Evolutionary conservation across 2,888 invertebrate species (phyloP), one percentile per base, ranked within the genome.

Genomic region (Lasioglossum villosulum): DNA sequence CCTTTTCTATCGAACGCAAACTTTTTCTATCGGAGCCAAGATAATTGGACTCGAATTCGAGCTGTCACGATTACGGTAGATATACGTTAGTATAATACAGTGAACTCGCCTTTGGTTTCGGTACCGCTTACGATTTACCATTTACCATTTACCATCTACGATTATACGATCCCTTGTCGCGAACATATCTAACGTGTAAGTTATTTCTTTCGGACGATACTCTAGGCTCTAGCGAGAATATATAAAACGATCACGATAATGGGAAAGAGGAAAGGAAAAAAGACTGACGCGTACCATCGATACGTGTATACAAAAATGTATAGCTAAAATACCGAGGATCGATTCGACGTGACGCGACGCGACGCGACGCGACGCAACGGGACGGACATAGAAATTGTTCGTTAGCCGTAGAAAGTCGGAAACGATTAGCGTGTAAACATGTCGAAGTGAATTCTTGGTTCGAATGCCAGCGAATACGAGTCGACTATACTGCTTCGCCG

Each of bases 1-100:
- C n/a, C 16, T 74, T 56, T 74, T 75, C 75, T 75, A 56, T 52
- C 52, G n/a, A 56, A 74, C 37, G 73, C 68, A 23, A 68, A 39
- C 68, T 39, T 68, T 68, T 37, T 37, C 66, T 30, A 66, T 66
- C 34, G 30, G 66, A 19, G 66, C 34, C 8, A 66, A 34, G 8
- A 66, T 2, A 66, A 34, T 66, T 34, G 34, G 16, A 59, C 59
- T 59, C 27, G 59, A 59, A 34, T 34, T 30, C 27, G 16, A 30
- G 30, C 63, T 30, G 27, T 63, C 4, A 30, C 27, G 30, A 63
- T 16, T 63, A 63, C 16, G 6, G 5, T 16, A 27, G 12, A 52
- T 16, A 27, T 2, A 52, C 5, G 19, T 56, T 27, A 59, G 10
- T 27, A 59, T 45, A 45, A 45, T 45, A 45, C 45, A 10, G 4